Evolutionary conservation across 2,113 vertebrate genomes (phyloP).

Genomic region (Catharus minimus): DNA sequence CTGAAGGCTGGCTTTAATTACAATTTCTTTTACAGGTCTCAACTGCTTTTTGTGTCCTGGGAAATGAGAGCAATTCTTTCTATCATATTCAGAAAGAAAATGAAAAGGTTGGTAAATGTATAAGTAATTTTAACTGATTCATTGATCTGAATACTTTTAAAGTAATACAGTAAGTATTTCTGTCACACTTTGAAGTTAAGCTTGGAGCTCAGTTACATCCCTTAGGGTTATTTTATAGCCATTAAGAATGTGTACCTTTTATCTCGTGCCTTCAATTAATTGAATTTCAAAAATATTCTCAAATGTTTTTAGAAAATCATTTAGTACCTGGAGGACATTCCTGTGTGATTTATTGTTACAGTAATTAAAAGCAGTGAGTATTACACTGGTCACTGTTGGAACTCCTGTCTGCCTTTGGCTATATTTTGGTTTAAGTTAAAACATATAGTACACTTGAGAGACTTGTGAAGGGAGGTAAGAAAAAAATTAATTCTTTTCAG

Average conservation of each 20-base stretch:
- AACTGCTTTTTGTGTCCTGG: slow-evolving; percentile 42
- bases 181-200: slow-evolving; percentile 78
- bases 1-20: slow-evolving; percentile 64
- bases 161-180: slow-evolving; percentile 71
- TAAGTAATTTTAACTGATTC: slow-evolving; percentile 77
- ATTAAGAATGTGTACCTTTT: slow-evolving; percentile 82
- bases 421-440: slow-evolving; percentile 54
- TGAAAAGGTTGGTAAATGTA: slow-evolving; percentile 69
- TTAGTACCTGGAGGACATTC: slow-evolving; percentile 71
- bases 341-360: slow-evolving; percentile 73
- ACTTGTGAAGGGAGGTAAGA: slow-evolving; percentile 43
- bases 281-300: slow-evolving; percentile 81
- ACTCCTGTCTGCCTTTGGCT: slow-evolving; percentile 58
- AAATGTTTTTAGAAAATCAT: slow-evolving; percentile 72
- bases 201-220: slow-evolving; percentile 63
- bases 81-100: slow-evolving; percentile 68
- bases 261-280: slow-evolving; percentile 84
- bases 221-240: slow-evolving; percentile 76
- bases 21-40: slow-evolving; percentile 68
- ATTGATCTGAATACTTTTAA: slow-evolving; percentile 74
- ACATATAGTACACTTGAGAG: slow-evolving; percentile 15
- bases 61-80: slow-evolving; percentile 58
- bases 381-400: slow-evolving; percentile 67
- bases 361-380: slow-evolving; percentile 71
- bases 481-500: slow-evolving; percentile 33